phyloP scores from a whole-genome alignment of 2,888 invertebrate genomes.

The Caenorhabditis sp. region DNA sequence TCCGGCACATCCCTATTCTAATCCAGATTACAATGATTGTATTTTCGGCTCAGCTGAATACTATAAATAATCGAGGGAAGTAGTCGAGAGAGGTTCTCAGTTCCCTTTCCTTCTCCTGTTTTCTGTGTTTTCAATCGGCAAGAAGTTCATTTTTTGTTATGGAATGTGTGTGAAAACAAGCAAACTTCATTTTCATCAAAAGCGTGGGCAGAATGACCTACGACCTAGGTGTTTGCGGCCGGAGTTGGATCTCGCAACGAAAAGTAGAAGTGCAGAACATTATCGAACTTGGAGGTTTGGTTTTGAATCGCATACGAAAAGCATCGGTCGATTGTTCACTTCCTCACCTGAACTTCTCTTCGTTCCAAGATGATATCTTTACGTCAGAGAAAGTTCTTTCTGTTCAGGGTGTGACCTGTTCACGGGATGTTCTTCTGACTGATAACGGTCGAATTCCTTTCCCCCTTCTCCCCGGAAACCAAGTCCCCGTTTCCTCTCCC shows the following conservation, averaged over 20 bases:
- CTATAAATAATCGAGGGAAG: slow-evolving; percentile 9
- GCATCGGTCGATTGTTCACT: too few species aligned
- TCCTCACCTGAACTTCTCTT: too few species aligned
- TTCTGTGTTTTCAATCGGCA: neutral
- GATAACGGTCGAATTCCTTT: neutral
- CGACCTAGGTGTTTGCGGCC: too few species aligned
- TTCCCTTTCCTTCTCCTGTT: too few species aligned
- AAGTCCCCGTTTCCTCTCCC: neutral
- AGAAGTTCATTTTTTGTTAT: neutral
- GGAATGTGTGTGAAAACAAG: neutral
- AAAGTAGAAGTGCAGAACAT: too few species aligned
- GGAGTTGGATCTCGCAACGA: too few species aligned
- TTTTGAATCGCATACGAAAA: too few species aligned
- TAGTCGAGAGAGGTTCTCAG: neutral
- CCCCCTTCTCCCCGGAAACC: neutral
- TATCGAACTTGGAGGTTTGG: too few species aligned
- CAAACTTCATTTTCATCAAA: neutral
- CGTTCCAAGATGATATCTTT: neutral
- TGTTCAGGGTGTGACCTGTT: slow-evolving; percentile 3
- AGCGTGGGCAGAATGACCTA: neutral
- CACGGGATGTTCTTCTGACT: neutral
- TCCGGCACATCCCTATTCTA: slow-evolving; percentile 18
- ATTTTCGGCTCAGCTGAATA: too few species aligned
- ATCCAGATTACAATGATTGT: slow-evolving; percentile 30
- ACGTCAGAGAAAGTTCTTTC: neutral